phyloP scores from a whole-genome alignment of 2,797 vertebrate species.

The Chromobotia macracanthus region DNA sequence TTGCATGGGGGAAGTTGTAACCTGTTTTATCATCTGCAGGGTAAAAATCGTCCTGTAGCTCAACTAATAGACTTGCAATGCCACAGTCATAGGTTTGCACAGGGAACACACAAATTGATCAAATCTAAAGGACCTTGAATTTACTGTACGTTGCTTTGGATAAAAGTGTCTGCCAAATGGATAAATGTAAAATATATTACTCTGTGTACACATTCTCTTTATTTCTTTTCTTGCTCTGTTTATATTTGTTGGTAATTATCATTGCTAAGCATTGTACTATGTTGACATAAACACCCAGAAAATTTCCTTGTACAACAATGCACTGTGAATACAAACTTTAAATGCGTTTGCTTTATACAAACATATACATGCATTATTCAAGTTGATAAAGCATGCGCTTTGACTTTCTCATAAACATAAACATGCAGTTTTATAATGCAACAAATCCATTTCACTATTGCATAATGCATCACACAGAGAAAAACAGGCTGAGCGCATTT shows the following conservation, averaged over 20 bases:
- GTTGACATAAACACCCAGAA: neutral
- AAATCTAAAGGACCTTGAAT: neutral
- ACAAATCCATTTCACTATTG: constrained; percentile 29
- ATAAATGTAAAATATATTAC: neutral
- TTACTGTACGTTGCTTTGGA: neutral
- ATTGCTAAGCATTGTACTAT: neutral
- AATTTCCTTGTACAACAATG: neutral
- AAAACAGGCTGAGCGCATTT: neutral
- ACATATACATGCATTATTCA: constrained; percentile 10
- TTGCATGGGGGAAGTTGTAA: no score
- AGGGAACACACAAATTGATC: no score
- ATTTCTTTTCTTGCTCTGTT: neutral
- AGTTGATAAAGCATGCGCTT: constrained; percentile 6
- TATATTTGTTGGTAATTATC: neutral
- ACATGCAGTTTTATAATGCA: constrained; percentile 15
- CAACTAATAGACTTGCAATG: no score
- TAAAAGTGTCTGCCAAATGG: neutral
- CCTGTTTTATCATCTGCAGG: neutral
- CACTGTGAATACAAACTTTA: neutral
- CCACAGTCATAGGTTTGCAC: no score
- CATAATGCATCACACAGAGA: constrained; percentile 22
- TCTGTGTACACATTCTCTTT: neutral
- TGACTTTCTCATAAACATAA: constrained; percentile 23
- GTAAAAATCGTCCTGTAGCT: neutral
- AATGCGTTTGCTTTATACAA: neutral